Evolutionary conservation across 2,888 invertebrate genomes (phyloP).

Genomic region (Chelonus formosanus): DNA sequence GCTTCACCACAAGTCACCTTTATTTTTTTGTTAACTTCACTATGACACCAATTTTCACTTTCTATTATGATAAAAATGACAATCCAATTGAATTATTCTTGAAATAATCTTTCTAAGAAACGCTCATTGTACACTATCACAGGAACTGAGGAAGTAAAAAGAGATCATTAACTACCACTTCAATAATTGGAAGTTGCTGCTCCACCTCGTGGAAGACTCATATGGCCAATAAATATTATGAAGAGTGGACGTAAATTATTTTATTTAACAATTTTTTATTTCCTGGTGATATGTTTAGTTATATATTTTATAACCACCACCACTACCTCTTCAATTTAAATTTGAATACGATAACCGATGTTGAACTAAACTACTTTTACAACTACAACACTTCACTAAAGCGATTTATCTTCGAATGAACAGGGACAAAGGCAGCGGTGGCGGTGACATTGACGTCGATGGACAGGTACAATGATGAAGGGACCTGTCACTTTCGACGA

Average conservation of each 20-base stretch:
- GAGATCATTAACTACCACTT: conserved; percentile 5
- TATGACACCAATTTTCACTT: too few species aligned
- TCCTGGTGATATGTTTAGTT: not conserved
- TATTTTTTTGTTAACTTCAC: too few species aligned
- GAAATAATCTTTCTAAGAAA: conserved; percentile 1
- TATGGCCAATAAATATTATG: conserved; percentile 8
- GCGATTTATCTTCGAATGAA: conserved; percentile 14
- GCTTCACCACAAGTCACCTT: too few species aligned
- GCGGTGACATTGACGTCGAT: conserved; percentile 22
- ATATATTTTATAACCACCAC: conserved; percentile 16
- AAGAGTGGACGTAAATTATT: conserved; percentile 14
- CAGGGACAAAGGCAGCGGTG: conserved; percentile 24
- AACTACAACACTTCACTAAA: conserved; percentile 4
- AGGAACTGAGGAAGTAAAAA: conserved; percentile 4
- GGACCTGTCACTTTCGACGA: conserved; percentile 17
- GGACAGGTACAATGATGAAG: conserved; percentile 13
- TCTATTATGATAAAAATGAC: too few species aligned
- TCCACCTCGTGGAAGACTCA: conserved; percentile 18
- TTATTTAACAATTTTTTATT: not conserved
- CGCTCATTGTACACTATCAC: conserved; percentile 17
- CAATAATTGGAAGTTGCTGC: conserved; percentile 13
- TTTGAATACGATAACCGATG: not conserved
- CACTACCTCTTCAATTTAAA: conserved; percentile 11
- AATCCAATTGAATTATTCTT: not conserved
- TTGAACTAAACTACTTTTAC: conserved; percentile 4